Conservation (phyloP, 2,113 vertebrate species). For the Nannobrachium achirus region DNA sequence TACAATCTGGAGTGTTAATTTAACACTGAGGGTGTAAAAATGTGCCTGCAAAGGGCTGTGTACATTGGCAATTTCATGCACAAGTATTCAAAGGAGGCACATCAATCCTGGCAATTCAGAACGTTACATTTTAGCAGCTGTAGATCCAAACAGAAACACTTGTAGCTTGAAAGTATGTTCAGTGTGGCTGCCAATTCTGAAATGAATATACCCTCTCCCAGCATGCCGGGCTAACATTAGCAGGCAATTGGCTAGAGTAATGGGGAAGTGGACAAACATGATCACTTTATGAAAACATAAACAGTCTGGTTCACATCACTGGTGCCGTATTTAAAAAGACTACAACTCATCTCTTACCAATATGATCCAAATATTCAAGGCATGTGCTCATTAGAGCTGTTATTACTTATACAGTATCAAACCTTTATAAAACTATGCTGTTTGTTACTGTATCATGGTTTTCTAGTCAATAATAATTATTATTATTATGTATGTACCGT, state of each 20-base stretch:
- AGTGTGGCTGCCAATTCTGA: constrained; percentile 65
- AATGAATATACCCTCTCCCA: constrained; percentile 69
- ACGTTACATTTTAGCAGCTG: constrained; percentile 67
- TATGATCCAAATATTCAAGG: constrained; percentile 36
- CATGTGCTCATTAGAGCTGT: constrained; percentile 8
- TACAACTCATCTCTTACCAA: constrained; percentile 16
- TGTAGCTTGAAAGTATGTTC: constrained; percentile 64
- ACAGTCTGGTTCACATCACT: constrained; percentile 56
- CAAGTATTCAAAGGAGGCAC: constrained; percentile 48
- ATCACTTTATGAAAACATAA: constrained; percentile 65
- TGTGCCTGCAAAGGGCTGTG: too few relatives aligned
- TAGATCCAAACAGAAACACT: constrained; percentile 63
- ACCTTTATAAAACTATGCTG: too few relatives aligned
- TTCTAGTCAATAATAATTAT: too few relatives aligned
- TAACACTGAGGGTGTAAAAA: too few relatives aligned
- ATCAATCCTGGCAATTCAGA: constrained; percentile 45
- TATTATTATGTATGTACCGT: too few relatives aligned
- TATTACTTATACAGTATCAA: background rate
- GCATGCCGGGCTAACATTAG: constrained; percentile 57
- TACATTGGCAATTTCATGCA: background rate
- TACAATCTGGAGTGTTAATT: too few relatives aligned
- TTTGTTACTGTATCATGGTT: constrained; percentile 10
- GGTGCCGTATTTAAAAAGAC: constrained; percentile 36
- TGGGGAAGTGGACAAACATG: constrained; percentile 64
- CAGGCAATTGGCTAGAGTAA: constrained; percentile 57